A percentile compares a stretch with the other conserved stretches of the same genome.
These are phyloP conservation scores for Itoplectis maculator DNA, from an alignment of 2,888 invertebrate genomes.

Conservation along the genomic window DNA sequence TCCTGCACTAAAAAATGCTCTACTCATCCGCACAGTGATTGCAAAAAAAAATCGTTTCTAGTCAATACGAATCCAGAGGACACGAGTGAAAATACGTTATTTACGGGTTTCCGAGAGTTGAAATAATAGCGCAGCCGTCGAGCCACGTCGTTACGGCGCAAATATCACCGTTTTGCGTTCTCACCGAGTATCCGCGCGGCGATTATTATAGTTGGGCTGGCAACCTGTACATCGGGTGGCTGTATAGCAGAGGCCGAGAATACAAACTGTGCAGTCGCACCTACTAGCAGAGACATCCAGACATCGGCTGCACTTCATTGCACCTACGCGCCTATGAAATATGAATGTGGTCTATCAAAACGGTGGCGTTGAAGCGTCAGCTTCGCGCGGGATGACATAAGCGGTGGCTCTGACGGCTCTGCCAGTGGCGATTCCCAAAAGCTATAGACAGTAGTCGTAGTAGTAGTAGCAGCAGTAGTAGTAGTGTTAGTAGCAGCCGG, in stretches of 20 bases:
- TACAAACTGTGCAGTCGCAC: conserved; percentile 15
- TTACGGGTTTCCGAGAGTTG: not conserved
- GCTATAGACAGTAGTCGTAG: too few relatives aligned
- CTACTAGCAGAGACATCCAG: not conserved
- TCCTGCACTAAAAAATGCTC: too few relatives aligned
- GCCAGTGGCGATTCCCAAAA: not conserved
- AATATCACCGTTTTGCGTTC: not conserved
- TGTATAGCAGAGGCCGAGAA: not conserved
- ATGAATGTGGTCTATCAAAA: conserved; percentile 26
- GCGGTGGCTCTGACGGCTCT: not conserved
- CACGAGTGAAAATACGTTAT: not conserved
- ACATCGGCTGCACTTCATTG: not conserved
- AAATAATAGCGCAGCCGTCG: not conserved
- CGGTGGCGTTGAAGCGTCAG: conserved; percentile 11
- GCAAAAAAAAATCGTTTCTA: not conserved
- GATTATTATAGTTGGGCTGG: not conserved
- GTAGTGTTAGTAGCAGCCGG: not conserved
- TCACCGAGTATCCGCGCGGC: not conserved
- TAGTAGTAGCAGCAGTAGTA: too few relatives aligned
- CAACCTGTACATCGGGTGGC: not conserved
- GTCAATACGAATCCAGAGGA: not conserved
- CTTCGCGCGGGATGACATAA: not conserved
- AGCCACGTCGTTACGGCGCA: not conserved
- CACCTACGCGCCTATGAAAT: conserved; percentile 9
- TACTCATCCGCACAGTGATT: not conserved